phyloP scores from a whole-genome alignment of 1,140 invertebrate genomes.

The roundworm (Caenorhabditis elegans) region DNA sequence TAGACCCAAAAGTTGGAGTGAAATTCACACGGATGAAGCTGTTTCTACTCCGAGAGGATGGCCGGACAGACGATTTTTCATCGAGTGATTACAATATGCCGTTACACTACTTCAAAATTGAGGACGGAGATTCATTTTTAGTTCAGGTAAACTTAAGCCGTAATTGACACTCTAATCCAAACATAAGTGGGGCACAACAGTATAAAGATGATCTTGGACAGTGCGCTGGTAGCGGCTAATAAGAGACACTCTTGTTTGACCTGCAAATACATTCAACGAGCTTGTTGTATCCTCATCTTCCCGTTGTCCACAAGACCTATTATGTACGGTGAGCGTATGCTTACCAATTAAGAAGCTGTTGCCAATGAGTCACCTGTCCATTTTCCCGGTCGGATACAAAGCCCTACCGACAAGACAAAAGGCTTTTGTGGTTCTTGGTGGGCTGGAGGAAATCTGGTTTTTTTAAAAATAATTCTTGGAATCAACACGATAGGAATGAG shows the following conservation, averaged over 20 bases:
- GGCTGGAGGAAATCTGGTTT: too few species aligned
- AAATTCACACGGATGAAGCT: conserved; percentile 35
- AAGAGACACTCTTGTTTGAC: conserved; percentile 17
- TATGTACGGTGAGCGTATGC: neutral
- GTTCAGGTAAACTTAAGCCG: conserved; percentile 27
- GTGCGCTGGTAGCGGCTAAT: too few species aligned
- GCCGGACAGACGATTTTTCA: neutral
- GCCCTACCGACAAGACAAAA: too few species aligned
- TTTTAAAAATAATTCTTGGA: too few species aligned
- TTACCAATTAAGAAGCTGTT: conserved; percentile 5
- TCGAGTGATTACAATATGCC: conserved; percentile 26
- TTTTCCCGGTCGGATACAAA: neutral
- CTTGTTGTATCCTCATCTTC: neutral
- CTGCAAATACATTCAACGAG: neutral
- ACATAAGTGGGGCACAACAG: neutral
- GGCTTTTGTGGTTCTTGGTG: too few species aligned
- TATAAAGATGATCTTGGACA: neutral
- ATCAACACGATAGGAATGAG: too few species aligned
- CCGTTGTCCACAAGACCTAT: neutral
- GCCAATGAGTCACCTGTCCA: neutral
- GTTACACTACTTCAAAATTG: conserved; percentile 33
- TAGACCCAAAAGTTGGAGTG: conserved; percentile 32
- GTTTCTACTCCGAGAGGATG: neutral
- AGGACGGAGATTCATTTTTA: conserved; percentile 32
- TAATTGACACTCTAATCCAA: conserved; percentile 14